Base-by-base conservation (phyloP, 1,140 invertebrate genomes). In the Drosophila sechellia region DNA sequence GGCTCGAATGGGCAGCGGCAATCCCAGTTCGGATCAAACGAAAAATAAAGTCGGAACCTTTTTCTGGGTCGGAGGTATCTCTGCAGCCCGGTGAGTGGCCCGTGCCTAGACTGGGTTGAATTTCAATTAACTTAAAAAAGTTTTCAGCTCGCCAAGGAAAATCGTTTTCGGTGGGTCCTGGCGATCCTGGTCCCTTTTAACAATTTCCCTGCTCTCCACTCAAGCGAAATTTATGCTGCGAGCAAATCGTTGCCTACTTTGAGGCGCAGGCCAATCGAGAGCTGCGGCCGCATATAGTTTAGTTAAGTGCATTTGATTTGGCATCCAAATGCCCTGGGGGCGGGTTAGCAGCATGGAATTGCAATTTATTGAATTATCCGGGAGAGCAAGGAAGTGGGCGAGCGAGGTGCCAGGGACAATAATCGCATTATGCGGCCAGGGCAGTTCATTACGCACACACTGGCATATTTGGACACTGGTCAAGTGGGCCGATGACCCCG, bases 241-340 rank as follows among this genome's bases (percentile, higher is more conserved):
- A 50, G 57, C 64, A 77, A 70, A 61, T 79, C 68, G 77, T 65
- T 77, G 81, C 83, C 83, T 70, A 75, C 83, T 57, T 74, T 57
- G 64, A 17, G 46, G 83, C 40, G 46, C 37, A 49, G n/a, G 37
- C 11, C 4, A 39, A 39, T 13, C 37, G 37, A 39, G 37, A 13
- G 5, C 37, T 13, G 12, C 37, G 57, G 42, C 73, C 66, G 70
- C 77, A 71, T 89, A 89, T 80, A 73, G 85, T 84, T 87, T 80
- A 73, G 79, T 89, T 89, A 89, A 89, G 84, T 89, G 84, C 84
- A 84, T 90, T 89, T 89, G 85, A 89, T 84, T 89, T 87, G 65
- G 52, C 69, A 60, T 68, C 43, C 42, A 56, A 58, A 64, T 64
- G 34, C 52, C 75, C 79, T 15, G 40, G 60, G 57, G 52, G 43